Evolutionary conservation across 2,888 invertebrate species (phyloP).

Genomic region (Empis stercorea): DNA sequence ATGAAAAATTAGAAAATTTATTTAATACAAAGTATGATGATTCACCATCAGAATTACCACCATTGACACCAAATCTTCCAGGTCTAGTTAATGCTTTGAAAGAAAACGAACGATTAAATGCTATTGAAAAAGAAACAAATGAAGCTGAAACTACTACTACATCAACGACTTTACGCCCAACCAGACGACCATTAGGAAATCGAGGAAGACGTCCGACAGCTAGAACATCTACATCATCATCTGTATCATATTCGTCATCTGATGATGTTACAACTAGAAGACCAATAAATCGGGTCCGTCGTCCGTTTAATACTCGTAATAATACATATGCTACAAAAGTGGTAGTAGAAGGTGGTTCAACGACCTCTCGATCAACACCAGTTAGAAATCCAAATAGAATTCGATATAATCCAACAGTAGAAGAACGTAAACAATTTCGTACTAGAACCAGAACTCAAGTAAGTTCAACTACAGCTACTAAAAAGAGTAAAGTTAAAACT

Average conservation of each 20-base stretch:
- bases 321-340: conserved; percentile 11
- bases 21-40: conserved; percentile 39
- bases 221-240: conserved; percentile 27
- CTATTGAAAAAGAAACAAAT: conserved; percentile 16
- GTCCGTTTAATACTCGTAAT: conserved; percentile 28
- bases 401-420: conserved; percentile 33
- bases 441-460: conserved; percentile 24
- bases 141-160: conserved; percentile 35
- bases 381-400: conserved; percentile 31
- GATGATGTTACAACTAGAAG: conserved; percentile 24
- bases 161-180: conserved; percentile 29
- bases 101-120: conserved; percentile 33
- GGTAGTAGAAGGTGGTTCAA: conserved; percentile 14
- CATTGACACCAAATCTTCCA: conserved; percentile 45
- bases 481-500: conserved; percentile 14
- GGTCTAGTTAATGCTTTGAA: conserved; percentile 47
- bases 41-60: conserved; percentile 42
- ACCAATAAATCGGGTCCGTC: conserved; percentile 32
- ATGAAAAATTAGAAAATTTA: conserved; percentile 28
- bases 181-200: conserved; percentile 39
- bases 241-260: conserved; percentile 28
- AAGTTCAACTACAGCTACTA: conserved; percentile 6
- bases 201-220: conserved; percentile 41
- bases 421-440: conserved; percentile 31
- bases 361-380: conserved; percentile 20